phyloP scores from a whole-genome alignment of 2,113 vertebrate species.

The Nymphicus hollandicus region DNA sequence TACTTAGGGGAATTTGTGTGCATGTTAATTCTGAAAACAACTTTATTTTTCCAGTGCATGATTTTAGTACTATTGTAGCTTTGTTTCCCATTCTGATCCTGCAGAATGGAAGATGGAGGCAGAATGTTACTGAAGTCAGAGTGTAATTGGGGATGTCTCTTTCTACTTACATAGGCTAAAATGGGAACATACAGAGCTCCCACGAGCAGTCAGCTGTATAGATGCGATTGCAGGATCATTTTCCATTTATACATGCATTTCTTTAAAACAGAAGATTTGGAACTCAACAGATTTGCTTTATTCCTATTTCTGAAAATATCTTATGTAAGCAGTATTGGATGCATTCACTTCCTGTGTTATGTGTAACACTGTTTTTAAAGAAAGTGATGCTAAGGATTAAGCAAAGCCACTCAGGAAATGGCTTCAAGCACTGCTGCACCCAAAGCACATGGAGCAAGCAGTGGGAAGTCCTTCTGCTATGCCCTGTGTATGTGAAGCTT shows the following conservation, averaged over 20 bases:
- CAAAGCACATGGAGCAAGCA: not conserved
- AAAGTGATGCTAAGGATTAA: not conserved
- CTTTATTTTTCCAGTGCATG: not conserved
- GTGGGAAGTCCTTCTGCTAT: not conserved
- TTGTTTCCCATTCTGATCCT: not conserved
- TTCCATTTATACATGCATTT: not conserved
- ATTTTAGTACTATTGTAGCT: not conserved
- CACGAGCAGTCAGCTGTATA: not conserved
- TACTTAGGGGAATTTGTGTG: not conserved
- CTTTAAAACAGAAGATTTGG: not conserved
- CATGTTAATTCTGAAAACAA: not conserved
- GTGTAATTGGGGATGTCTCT: not conserved
- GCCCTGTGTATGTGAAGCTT: not conserved
- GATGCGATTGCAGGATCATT: not conserved
- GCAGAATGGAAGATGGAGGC: not conserved
- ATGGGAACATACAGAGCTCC: not conserved
- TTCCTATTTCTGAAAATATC: constrained; percentile 1
- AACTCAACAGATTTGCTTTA: not conserved
- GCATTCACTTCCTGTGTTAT: not conserved
- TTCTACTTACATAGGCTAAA: not conserved
- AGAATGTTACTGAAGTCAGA: not conserved
- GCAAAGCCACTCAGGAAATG: not conserved
- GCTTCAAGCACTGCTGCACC: not conserved
- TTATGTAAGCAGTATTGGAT: not conserved
- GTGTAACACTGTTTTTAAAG: not conserved